A percentile compares a stretch with the other conserved stretches of the same genome.
Evolutionary conservation across 1,140 invertebrate genomes (phyloP).

Genomic region (Drosophila persimilis): DNA sequence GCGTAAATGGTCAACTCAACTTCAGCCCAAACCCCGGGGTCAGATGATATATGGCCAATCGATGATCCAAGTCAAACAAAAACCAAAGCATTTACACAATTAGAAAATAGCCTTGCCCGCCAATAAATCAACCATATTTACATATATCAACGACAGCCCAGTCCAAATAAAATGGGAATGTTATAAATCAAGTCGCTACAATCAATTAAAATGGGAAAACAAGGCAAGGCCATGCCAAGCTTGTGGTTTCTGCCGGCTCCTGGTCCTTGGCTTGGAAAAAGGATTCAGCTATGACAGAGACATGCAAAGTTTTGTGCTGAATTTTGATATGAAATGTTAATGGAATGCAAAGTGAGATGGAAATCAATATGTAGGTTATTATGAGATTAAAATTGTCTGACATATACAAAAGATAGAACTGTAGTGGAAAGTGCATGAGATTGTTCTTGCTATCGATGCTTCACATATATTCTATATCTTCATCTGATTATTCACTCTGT

Average conservation of each 20-base stretch:
- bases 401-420: too few relatives aligned
- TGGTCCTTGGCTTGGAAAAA: neutral
- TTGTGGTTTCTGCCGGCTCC: neutral
- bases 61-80: constrained; percentile 38
- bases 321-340: neutral
- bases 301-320: constrained; percentile 1
- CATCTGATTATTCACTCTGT: too few relatives aligned
- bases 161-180: neutral
- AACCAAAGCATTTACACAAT: constrained; percentile 47
- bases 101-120: constrained; percentile 34
- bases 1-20: constrained; percentile 26
- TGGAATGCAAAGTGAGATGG: constrained; percentile 1
- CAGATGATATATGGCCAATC: constrained; percentile 50
- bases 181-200: constrained; percentile 31
- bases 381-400: neutral
- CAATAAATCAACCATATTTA: constrained; percentile 48
- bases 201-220: constrained; percentile 34
- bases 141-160: constrained; percentile 1
- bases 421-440: too few relatives aligned
- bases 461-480: too few relatives aligned
- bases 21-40: constrained; percentile 2
- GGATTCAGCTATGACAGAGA: constrained; percentile 14
- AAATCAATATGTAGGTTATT: neutral
- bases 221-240: constrained; percentile 5
- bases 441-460: too few relatives aligned